Evolutionary conservation across 2,797 vertebrate species (phyloP), one percentile per base, ranked within the genome.

Genomic region (Calcarius lapponicus): DNA sequence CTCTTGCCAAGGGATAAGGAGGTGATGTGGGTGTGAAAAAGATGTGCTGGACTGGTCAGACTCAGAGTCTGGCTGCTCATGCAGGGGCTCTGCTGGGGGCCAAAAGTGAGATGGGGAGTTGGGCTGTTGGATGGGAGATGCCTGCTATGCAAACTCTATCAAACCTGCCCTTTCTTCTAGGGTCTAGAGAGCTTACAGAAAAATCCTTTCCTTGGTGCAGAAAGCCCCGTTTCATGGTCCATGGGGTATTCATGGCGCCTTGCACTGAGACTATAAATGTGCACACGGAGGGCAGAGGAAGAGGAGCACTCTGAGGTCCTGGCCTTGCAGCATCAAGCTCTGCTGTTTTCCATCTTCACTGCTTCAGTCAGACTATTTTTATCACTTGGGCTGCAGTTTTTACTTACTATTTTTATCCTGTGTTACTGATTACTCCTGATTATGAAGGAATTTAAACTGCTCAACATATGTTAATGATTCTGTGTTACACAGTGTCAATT

Each of bases 391-490:
- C 72, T 91, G 86, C 80, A 91, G 54, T 69, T 93, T 94, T 94
- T 86, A 61, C 84, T 91, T 83, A 60, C 82, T 96, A 83, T 95
- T 91, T 72, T 91, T 95, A 91, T 92, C 61, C 79, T 48, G 29
- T 40, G 69, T 69, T 88, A 93, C 87, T 92, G 87, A 94, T 96
- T 96, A 86, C 91, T 88, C 65, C 69, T 3, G 12, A 72, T 94
- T 92, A 93, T 78, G 85, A 90, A 83, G 79, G 76, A 86, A 80
- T 89, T 91, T 56, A 79, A 81, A 75, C 51, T 62, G 65, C 36
- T 93, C 76, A 76, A 80, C 61, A 66, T 65, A 42, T 40, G 48
- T 89, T 96, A 91, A 92, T 88, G 92, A 84, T 66, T 85, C 84
- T 81, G 58, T 69, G 66, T 48, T 2, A 4, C 76, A 47, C 28